Evolutionary conservation across 1,140 invertebrate species (phyloP), one percentile per base, ranked within the genome.

Genomic region (Pseudoatta argentina): DNA sequence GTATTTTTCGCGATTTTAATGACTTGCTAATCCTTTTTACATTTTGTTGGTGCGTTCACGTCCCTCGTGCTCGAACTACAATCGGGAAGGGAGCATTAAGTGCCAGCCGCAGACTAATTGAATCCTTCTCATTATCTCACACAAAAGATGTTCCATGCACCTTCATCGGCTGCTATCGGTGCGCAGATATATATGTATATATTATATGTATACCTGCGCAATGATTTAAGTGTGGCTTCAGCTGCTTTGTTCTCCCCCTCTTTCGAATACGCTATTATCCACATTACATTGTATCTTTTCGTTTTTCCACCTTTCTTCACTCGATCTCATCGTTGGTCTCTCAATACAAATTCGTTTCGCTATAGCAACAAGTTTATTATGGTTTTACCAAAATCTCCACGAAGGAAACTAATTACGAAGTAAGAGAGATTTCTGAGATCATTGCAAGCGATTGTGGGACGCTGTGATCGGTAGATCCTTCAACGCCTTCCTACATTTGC

Each of bases 31-130:
- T 24, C 4, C n/a, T 51, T 48, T 73, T 24, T 21, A 24, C 10
- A 18, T 61, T 51, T 73, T 75, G 57, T 71, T 71, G 21, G 21
- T 30, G n/a, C 30, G 21, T 57, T 79, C n/a, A 44, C 5, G 16
- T 71, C 3, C 16, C 64, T 61, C 44, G 59, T 64, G 16, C 61
- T 79, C 39, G 59, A 86, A 67, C 27, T 44, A 66, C 72, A 83
- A 86, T 88, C 59, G 55, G 59, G 27, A 78, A 51, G 81, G 76
- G 34, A 73, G 59, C 75, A 59, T 85, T 82, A 86, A 75, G 71
- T 69, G 89, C 86, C 89, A 85, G 30, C 86, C 79, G 75, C 86
- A 86, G 79, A 78, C 86, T 90, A 89, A 89, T 90, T 86, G 75
- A 86, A 90, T 90, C 85, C 76, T 78, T 87, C 71, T 86, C 89